These are phyloP conservation scores for Lepidurus packardi DNA, from an alignment of 1,140 invertebrate species.

Conservation along the genomic window DNA sequence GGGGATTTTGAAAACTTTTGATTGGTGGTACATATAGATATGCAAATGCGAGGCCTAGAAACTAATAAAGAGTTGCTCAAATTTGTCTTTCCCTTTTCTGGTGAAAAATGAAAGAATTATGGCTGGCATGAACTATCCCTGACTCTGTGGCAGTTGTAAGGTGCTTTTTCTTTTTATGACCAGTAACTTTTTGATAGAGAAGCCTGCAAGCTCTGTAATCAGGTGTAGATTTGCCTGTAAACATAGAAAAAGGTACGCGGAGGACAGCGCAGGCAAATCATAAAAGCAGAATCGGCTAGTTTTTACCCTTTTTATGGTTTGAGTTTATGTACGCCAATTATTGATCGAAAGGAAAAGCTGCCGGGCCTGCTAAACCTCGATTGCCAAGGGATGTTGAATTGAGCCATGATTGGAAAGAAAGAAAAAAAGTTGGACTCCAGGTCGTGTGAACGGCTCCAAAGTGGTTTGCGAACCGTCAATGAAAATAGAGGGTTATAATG, in stretches of 20 bases:
- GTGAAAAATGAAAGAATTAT: background rate
- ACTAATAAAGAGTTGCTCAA: background rate
- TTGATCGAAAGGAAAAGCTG: background rate
- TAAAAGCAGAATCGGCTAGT: background rate
- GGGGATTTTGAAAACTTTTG: background rate
- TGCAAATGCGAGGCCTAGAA: background rate
- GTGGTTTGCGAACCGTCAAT: slow-evolving; percentile 12
- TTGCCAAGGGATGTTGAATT: background rate
- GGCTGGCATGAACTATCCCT: background rate
- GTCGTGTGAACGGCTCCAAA: background rate
- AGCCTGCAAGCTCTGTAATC: background rate
- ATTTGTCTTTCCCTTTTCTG: background rate
- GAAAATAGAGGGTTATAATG: background rate
- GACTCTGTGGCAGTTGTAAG: background rate
- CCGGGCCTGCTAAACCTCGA: background rate
- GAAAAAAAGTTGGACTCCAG: background rate
- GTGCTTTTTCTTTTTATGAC: background rate
- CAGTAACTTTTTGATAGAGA: background rate
- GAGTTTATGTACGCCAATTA: background rate
- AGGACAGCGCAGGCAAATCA: background rate
- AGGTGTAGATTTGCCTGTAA: background rate
- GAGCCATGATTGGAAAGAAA: background rate
- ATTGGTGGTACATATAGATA: too few species aligned
- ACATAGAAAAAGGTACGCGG: background rate
- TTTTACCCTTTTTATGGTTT: background rate